A percentile compares a stretch with the other conserved stretches of the same genome.
These are phyloP conservation scores for Hyalella azteca DNA, from an alignment of 2,888 invertebrate genomes.

Conservation along the genomic window DNA sequence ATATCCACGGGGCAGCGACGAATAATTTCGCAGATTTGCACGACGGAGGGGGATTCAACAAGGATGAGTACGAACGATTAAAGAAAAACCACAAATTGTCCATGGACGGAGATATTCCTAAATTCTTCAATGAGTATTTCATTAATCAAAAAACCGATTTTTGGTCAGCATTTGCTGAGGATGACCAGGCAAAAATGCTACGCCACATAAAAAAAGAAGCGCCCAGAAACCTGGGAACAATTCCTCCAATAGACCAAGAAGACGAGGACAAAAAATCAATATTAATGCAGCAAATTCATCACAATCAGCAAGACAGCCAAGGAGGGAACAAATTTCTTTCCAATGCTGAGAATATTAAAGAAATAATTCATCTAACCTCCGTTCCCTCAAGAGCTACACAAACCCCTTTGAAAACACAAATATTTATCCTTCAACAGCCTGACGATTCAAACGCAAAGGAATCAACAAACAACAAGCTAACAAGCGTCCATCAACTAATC, in stretches of 20 bases:
- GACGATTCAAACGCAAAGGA: background rate
- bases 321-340: background rate
- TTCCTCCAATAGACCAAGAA: background rate
- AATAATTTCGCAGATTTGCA: background rate
- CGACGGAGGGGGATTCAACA: background rate
- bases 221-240: background rate
- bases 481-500: background rate
- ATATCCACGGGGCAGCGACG: no score
- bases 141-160: background rate
- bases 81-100: background rate
- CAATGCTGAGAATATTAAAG: background rate
- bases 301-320: background rate
- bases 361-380: background rate
- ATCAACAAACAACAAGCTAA: background rate
- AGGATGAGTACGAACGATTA: constrained; percentile 12
- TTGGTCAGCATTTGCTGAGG: background rate
- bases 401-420: background rate
- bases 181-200: background rate
- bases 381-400: background rate
- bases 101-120: background rate
- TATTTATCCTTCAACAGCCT: background rate
- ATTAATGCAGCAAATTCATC: background rate
- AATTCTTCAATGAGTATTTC: constrained; percentile 4
- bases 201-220: background rate
- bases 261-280: background rate